Percentiles rank a stretch among this genome's conserved stretches.
Evolutionary conservation across 2,113 vertebrate species (phyloP).

Genomic region (Misgurnus mizolepis): DNA sequence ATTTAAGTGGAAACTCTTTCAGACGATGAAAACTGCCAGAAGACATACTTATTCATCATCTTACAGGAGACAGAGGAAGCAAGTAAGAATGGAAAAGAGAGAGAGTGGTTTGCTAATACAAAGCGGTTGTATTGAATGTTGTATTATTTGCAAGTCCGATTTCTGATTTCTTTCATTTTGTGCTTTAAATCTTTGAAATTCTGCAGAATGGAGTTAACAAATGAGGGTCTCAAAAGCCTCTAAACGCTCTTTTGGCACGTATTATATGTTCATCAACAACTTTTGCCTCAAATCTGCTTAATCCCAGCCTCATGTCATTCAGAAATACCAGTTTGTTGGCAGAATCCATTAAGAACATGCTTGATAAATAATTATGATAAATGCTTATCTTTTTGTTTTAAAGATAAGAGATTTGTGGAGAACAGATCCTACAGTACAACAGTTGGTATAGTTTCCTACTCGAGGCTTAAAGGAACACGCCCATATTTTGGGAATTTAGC

Average conservation of each 20-base stretch:
- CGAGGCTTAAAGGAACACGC: background rate
- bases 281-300: no score
- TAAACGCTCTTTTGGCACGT: no score
- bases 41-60: conserved; percentile 8
- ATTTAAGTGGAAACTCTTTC: conserved; percentile 38
- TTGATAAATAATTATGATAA: no score
- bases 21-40: conserved; percentile 5
- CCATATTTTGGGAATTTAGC: no score
- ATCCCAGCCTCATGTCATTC: no score
- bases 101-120: background rate
- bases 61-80: background rate
- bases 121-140: background rate
- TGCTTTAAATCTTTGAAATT: background rate
- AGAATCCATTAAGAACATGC: no score
- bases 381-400: background rate
- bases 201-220: no score
- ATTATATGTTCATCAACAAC: no score
- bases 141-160: background rate
- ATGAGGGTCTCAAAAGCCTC: no score
- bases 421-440: background rate
- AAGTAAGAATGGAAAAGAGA: background rate
- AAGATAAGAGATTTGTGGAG: background rate
- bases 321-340: no score
- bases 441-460: background rate
- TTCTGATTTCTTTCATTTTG: background rate